phyloP scores from a whole-genome alignment of 1,140 invertebrate species.

The Cryptotermes secundus region DNA sequence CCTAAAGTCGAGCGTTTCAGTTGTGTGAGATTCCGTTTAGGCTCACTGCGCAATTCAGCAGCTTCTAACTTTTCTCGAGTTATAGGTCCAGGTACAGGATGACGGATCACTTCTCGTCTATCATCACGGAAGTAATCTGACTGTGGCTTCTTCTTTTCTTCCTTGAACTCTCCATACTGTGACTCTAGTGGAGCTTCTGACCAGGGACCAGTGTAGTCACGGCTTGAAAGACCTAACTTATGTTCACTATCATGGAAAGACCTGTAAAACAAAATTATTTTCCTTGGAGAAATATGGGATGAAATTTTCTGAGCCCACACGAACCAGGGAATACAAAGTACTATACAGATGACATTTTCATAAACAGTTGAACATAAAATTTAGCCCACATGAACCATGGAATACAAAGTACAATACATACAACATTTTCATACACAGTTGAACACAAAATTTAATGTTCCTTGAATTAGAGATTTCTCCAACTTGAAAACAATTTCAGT shows the following conservation, averaged over 20 bases:
- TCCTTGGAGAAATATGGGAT: background rate
- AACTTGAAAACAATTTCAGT: no score
- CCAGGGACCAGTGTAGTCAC: constrained; percentile 31
- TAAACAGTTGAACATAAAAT: no score
- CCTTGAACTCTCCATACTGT: constrained; percentile 31
- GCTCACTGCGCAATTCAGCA: constrained; percentile 55
- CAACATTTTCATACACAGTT: no score
- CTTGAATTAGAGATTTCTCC: no score
- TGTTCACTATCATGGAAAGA: constrained; percentile 23
- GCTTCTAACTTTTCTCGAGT: constrained; percentile 63
- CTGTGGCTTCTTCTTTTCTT: constrained; percentile 46
- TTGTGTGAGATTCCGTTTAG: constrained; percentile 55
- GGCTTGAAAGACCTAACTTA: constrained; percentile 18
- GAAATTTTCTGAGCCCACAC: no score
- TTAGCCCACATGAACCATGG: no score
- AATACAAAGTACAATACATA: no score
- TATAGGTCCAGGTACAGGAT: constrained; percentile 59
- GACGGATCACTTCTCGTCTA: constrained; percentile 30
- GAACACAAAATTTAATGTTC: no score
- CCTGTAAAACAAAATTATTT: background rate
- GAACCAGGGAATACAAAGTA: no score
- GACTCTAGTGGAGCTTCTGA: constrained; percentile 32
- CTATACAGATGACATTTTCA: no score
- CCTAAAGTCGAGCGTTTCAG: constrained; percentile 48
- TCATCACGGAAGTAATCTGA: constrained; percentile 46